Percentiles rank a stretch among this genome's conserved stretches.
Evolutionary conservation across 1,140 invertebrate genomes (phyloP).

Genomic region (Grapholita molesta): DNA sequence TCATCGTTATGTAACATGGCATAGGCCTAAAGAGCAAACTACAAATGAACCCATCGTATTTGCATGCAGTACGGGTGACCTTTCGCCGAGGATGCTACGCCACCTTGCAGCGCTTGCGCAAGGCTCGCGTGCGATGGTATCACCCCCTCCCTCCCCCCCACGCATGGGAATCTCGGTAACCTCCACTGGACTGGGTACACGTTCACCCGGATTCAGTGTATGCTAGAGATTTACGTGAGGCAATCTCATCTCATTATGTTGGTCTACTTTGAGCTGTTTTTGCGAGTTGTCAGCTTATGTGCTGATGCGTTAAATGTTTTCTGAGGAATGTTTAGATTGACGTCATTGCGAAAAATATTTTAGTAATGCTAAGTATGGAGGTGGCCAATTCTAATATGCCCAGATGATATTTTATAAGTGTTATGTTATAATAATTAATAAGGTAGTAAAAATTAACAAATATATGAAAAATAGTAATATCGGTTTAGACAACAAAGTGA

Average conservation of each 20-base stretch:
- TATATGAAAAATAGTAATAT: no score
- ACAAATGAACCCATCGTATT: slow-evolving; percentile 4
- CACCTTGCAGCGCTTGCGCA: slow-evolving; percentile 40
- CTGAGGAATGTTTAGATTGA: not conserved
- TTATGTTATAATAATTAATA: no score
- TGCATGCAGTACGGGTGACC: slow-evolving; percentile 33
- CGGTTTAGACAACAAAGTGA: no score
- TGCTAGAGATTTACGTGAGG: slow-evolving; percentile 17
- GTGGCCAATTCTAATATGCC: no score
- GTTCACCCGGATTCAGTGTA: slow-evolving; percentile 19
- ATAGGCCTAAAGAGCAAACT: not conserved
- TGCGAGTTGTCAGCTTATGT: not conserved
- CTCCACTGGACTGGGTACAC: slow-evolving; percentile 2
- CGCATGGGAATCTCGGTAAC: slow-evolving; percentile 42
- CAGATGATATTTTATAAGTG: no score
- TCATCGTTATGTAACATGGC: not conserved
- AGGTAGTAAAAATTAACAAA: no score
- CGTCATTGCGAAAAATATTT: not conserved
- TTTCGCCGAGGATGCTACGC: slow-evolving; percentile 44
- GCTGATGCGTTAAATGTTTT: slow-evolving; percentile 8
- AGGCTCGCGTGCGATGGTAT: slow-evolving; percentile 24
- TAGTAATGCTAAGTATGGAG: not conserved
- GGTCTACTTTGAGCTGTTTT: slow-evolving; percentile 13
- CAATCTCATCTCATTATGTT: slow-evolving; percentile 19
- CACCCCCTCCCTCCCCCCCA: slow-evolving; percentile 25